phyloP scores from a whole-genome alignment of 2,888 invertebrate species.

The Mycalesis mineus region DNA sequence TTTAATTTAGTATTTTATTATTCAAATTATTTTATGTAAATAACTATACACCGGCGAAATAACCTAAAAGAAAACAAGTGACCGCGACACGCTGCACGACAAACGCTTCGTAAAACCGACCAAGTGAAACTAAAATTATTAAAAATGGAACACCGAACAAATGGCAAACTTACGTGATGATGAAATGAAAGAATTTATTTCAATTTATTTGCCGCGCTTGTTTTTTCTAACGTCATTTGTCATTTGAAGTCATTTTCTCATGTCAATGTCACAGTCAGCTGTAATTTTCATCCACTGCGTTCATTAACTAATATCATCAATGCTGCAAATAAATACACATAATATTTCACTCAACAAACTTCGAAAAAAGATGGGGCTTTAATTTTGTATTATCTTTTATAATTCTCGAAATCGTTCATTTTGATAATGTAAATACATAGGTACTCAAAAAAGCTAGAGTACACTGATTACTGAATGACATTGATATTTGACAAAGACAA shows the following conservation, averaged over 20 bases:
- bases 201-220: conserved; percentile 13
- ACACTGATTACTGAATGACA: too few relatives aligned
- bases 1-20: background rate
- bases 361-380: too few relatives aligned
- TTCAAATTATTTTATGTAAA: conserved; percentile 2
- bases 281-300: background rate
- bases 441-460: too few relatives aligned
- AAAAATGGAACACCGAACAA: background rate
- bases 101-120: background rate
- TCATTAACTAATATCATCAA: too few relatives aligned
- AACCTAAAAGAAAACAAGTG: conserved; percentile 25
- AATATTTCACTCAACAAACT: too few relatives aligned
- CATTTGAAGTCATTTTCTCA: background rate
- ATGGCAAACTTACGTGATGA: conserved; percentile 2
- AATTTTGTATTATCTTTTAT: too few relatives aligned
- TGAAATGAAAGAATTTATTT: conserved; percentile 12
- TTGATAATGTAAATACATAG: too few relatives aligned
- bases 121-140: conserved; percentile 12
- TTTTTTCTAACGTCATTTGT: background rate
- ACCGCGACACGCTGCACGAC: background rate
- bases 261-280: background rate
- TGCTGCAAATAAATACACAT: too few relatives aligned
- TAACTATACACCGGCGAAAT: conserved; percentile 31
- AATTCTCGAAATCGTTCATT: too few relatives aligned
- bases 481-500: too few relatives aligned